phyloP scores from a whole-genome alignment of 2,113 vertebrate species.

The Tautogolabrus adspersus region DNA sequence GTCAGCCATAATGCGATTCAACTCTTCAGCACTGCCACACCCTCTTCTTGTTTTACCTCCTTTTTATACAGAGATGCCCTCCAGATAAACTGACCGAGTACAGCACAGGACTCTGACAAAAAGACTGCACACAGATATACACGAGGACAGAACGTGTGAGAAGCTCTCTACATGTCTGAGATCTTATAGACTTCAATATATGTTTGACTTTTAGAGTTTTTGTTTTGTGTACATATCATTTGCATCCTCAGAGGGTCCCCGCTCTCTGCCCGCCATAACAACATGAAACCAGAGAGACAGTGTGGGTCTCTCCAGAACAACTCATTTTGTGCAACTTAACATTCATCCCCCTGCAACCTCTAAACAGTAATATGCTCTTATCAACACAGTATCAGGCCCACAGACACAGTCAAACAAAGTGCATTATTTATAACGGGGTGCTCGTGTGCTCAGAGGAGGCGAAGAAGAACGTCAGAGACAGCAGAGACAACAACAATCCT shows the following conservation, averaged over 20 bases:
- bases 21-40: conserved; percentile 30
- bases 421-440: conserved; percentile 77
- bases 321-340: conserved; percentile 66
- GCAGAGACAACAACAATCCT: conserved; percentile 38
- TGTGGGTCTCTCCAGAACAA: conserved; percentile 55
- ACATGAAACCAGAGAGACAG: conserved; percentile 31
- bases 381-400: conserved; percentile 52
- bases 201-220: conserved; percentile 6
- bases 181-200: neutral
- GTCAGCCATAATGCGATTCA: conserved; percentile 11
- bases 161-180: neutral
- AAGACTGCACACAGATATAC: neutral
- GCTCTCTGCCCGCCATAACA: conserved; percentile 18
- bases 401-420: conserved; percentile 69
- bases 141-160: neutral
- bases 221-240: conserved; percentile 11
- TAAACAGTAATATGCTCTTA: conserved; percentile 54
- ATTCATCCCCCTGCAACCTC: conserved; percentile 66
- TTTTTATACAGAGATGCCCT: conserved; percentile 31
- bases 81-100: conserved; percentile 28
- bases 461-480: conserved; percentile 27
- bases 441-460: conserved; percentile 33
- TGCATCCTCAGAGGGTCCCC: conserved; percentile 1
- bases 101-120: neutral
- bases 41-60: conserved; percentile 38